Conservation (phyloP, 92 coral and sea anemone species). For the Epizoanthus illoricatus region DNA sequence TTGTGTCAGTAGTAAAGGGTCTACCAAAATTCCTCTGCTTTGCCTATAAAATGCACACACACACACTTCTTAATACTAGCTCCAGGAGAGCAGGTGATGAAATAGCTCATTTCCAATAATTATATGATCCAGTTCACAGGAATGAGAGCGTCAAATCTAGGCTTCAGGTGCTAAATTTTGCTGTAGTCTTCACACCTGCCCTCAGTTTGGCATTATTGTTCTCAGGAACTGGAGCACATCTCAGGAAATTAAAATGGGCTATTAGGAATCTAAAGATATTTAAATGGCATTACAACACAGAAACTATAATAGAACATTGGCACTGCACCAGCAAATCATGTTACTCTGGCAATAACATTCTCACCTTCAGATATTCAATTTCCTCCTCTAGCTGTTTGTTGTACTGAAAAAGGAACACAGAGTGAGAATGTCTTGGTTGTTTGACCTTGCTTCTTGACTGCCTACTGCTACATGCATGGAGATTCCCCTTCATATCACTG, state of each 20-base stretch:
- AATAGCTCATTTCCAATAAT: too few relatives aligned
- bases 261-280: too few relatives aligned
- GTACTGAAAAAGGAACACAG: constrained; percentile 51
- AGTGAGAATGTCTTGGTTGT: too few relatives aligned
- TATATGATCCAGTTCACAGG: too few relatives aligned
- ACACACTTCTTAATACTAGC: background rate
- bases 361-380: constrained; percentile 94
- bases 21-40: constrained; percentile 94
- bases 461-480: too few relatives aligned
- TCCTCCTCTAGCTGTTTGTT: constrained; percentile 97
- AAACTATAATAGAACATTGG: background rate
- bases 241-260: too few relatives aligned
- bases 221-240: too few relatives aligned
- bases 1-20: constrained; percentile 90
- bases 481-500: background rate
- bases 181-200: too few relatives aligned
- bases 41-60: constrained; percentile 54
- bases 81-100: background rate
- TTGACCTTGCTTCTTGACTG: too few relatives aligned
- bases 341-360: background rate
- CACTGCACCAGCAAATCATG: background rate
- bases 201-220: too few relatives aligned
- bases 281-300: background rate
- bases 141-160: too few relatives aligned
- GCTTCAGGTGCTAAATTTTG: too few relatives aligned